Evolutionary conservation across 2,797 vertebrate species (phyloP).

Genomic region (Atherinosoma microstoma): DNA sequence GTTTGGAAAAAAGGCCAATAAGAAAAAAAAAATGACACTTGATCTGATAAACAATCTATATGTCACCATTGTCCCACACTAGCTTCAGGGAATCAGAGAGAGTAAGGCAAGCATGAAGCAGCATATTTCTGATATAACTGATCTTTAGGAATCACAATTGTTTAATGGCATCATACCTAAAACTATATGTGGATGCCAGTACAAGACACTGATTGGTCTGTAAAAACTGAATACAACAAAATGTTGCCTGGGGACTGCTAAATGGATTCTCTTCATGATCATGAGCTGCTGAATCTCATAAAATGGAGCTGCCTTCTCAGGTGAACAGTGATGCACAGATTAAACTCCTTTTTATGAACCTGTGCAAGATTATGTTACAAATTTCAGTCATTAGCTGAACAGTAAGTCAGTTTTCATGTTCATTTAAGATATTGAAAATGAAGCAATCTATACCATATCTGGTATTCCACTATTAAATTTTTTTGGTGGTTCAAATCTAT

Average conservation of each 20-base stretch:
- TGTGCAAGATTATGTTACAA: conserved; percentile 29
- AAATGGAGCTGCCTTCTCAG: not conserved
- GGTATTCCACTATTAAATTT: not conserved
- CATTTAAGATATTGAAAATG: conserved; percentile 18
- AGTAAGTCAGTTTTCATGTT: conserved; percentile 17
- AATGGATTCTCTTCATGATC: not conserved
- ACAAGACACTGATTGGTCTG: not conserved
- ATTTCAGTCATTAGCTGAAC: conserved; percentile 20
- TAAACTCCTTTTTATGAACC: conserved; percentile 27
- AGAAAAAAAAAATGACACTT: not conserved
- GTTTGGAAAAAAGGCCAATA: not conserved
- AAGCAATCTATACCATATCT: not conserved
- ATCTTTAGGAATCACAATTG: not conserved
- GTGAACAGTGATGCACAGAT: not conserved
- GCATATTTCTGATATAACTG: not conserved
- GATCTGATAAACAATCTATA: not conserved
- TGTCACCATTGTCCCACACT: not conserved
- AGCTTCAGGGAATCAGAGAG: not conserved
- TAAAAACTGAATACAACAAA: not conserved
- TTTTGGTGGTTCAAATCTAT: conserved; percentile 16
- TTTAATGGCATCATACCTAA: not conserved
- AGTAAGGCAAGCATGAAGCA: not conserved
- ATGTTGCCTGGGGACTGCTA: too few relatives aligned
- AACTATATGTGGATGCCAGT: not conserved
- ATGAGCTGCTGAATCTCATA: not conserved